phyloP scores from a whole-genome alignment of 2,113 vertebrate genomes.

The Calonectris borealis region DNA sequence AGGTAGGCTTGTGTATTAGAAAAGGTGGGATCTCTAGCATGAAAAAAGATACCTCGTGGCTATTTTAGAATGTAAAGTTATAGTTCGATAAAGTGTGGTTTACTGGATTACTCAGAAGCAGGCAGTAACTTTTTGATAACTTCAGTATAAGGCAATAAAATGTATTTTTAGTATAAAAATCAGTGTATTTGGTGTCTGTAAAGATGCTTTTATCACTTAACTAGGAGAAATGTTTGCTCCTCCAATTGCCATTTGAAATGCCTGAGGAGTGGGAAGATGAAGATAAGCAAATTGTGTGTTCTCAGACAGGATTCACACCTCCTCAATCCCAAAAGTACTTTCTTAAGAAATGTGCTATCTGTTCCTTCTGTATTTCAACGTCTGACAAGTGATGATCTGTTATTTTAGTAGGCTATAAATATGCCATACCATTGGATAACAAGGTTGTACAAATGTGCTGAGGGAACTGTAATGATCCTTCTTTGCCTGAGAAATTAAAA shows the following conservation, averaged over 20 bases:
- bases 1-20: background rate
- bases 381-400: slow-evolving; percentile 35
- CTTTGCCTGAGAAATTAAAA: background rate
- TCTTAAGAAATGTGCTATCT: slow-evolving; percentile 25
- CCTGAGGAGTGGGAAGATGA: slow-evolving; percentile 19
- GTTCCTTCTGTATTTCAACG: slow-evolving; percentile 10
- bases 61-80: background rate
- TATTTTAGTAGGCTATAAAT: slow-evolving; percentile 21
- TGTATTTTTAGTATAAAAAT: background rate
- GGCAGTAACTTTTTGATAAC: background rate
- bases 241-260: background rate
- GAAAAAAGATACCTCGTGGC: background rate
- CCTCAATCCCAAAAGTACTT: background rate
- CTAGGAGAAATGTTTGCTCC: background rate
- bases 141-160: background rate
- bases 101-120: background rate
- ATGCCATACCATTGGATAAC: background rate
- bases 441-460: background rate
- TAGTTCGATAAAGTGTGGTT: background rate
- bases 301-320: slow-evolving; percentile 52
- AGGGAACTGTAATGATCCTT: background rate
- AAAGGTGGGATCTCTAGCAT: background rate
- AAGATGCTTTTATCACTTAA: background rate
- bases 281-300: slow-evolving; percentile 34
- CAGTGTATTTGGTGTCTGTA: background rate